Evolutionary conservation across 2,888 invertebrate genomes (phyloP), one percentile per base, ranked within the genome.

Genomic region (Hemithea aestivaria): DNA sequence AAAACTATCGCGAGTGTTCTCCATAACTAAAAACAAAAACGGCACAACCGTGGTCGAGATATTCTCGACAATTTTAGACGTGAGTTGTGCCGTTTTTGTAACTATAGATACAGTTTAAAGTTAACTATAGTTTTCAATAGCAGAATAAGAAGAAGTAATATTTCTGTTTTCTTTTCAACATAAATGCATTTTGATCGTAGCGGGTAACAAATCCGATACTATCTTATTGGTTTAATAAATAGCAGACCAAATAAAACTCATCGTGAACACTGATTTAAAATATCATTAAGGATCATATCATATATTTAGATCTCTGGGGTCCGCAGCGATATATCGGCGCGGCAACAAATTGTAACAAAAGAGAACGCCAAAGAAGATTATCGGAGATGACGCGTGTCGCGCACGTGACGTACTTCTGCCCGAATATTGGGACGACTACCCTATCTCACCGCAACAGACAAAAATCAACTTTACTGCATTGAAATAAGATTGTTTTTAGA

Each of bases 311-410:
- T 87, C 84, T 73, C 70, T 66, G 69, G 73, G 78, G 58, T 51
- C 52, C 56, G 58, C 2, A 16, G 16, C 16, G 41, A 42, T 66
- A 66, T 68, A 73, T 79, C 64, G 73, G 72, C 62, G 59, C 63
- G 56, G 68, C 72, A 78, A 81, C 84, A 84, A 85, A 83, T 84
- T 84, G 82, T 78, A 83, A 85, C 85, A 87, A 85, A 85, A 75
- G 75, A 74, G 64, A 69, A 70, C 72, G 68, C 67, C 60, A 84
- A 84, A 85, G 83, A 72, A 84, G 87, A 85, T 87, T 87, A 87
- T 83, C 77, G 73, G 58, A 70, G 70, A 66, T 63, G 77, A 64
- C 85, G 72, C 85, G 84, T 82, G 87, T 50, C 74, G 33, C 55
- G 60, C 87, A 80, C 84, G 85, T 81, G 87, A 65, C 76, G 40